Conservation (phyloP, 2,888 invertebrate genomes). For the Corbicula japonica region DNA sequence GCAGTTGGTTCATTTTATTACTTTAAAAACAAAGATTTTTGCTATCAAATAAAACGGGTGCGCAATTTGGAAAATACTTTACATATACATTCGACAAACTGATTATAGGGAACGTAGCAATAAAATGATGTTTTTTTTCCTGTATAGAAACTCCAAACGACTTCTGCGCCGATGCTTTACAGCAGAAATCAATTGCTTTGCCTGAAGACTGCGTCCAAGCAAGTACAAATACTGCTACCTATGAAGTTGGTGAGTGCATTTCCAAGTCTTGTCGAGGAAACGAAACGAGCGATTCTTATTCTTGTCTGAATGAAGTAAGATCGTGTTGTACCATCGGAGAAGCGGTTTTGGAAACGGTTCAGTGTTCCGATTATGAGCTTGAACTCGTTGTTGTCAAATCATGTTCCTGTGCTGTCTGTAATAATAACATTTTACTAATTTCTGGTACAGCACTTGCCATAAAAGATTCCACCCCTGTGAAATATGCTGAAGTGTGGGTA, state of each 20-base stretch:
- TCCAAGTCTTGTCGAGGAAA: slow-evolving; percentile 12
- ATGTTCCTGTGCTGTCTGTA: neutral
- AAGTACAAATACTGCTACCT: slow-evolving; percentile 8
- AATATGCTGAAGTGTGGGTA: slow-evolving; percentile 2
- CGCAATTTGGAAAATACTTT: too few species aligned
- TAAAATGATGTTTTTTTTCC: too few species aligned
- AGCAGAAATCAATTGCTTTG: slow-evolving; percentile 9
- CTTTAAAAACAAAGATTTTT: too few species aligned
- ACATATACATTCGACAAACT: too few species aligned
- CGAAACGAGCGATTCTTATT: neutral
- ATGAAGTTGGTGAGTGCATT: slow-evolving; percentile 21
- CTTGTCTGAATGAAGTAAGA: neutral
- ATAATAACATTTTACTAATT: neutral
- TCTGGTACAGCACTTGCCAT: neutral
- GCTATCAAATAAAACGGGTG: too few species aligned
- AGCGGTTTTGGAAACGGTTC: neutral
- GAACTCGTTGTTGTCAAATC: slow-evolving; percentile 15
- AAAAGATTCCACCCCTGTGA: slow-evolving; percentile 1
- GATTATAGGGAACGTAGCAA: too few species aligned
- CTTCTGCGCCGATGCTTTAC: slow-evolving; percentile 5
- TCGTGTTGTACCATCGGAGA: slow-evolving; percentile 1
- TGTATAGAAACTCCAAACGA: neutral
- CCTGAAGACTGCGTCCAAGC: slow-evolving; percentile 14
- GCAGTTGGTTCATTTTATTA: too few species aligned
- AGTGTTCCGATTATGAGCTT: slow-evolving; percentile 10